Base-by-base conservation (phyloP, 2,113 vertebrate species). In the Neolamprologus brichardi region DNA sequence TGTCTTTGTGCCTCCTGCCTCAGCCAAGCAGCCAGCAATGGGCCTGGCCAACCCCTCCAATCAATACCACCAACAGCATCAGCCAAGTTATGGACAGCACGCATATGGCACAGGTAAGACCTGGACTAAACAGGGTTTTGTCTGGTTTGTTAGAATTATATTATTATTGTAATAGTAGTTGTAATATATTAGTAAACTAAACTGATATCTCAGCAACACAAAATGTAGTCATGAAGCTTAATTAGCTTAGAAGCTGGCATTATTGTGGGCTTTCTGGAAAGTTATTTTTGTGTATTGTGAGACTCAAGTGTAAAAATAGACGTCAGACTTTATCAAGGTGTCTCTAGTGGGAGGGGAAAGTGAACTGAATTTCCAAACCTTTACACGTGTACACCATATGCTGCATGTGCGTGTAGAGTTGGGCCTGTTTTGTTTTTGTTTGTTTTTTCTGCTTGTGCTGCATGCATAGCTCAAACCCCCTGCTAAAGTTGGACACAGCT, bases 1-100 rank as follows among this genome's bases (percentile, higher is more conserved):
- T 8, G 97, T 99, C 95, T 99, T 99, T 93, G 98, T 99, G 86
- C 98, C 98, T 94, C 97, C 97, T 17, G 95, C 97, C 9, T 98
- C 98, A 7, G 98, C 98, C 81, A 99, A 99, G 91, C 98, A 99
- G 91, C 97, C 97, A 0, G 91, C 96, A 11, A 96, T 99, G 94
- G 97, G 95, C 85, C 93, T 99, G 80, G 97, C 96, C 80, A 97
- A 97, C 0, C 96, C 97, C 0, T 96, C 97, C 0, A 95, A 96
- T 39, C 97, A 98, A 46, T 99, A 98, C 93, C 98, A 98, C 92
- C 97, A 98, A 93, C 97, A 97, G 4, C 98, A 99, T 92, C 97
- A 97, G 4, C 92, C 97, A n/a, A 96, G 95, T 85, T 99, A 99
- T 0, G 94, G 98, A 44, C 98, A 98, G 92, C 98, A 99, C 12